These are phyloP conservation scores for Sinohyriopsis cumingii DNA, from an alignment of 2,888 invertebrate species.

Conservation along the genomic window DNA sequence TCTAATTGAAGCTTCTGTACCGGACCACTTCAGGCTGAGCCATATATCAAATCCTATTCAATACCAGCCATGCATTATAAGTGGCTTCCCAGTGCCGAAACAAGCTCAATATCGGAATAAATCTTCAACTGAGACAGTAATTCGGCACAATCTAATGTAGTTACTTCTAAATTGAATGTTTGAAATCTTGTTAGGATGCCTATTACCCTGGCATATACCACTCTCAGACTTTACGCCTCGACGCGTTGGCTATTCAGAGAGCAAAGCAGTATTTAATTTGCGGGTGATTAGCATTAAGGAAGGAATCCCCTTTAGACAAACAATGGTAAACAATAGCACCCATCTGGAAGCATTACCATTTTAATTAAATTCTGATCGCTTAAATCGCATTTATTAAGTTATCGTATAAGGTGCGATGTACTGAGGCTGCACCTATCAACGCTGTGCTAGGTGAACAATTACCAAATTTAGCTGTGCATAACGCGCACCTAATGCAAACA, in stretches of 20 bases:
- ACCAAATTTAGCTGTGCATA: too few species aligned
- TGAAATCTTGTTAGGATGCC: conserved; percentile 30
- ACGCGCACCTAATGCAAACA: too few species aligned
- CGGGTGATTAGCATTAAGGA: conserved; percentile 20
- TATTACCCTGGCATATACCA: conserved; percentile 18
- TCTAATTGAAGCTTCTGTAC: too few species aligned
- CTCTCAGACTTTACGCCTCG: too few species aligned
- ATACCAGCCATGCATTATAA: too few species aligned
- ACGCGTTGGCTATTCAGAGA: conserved; percentile 12
- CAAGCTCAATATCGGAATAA: conserved; percentile 18
- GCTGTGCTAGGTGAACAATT: too few species aligned
- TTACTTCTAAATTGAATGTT: conserved; percentile 43
- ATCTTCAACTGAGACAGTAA: conserved; percentile 19
- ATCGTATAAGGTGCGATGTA: conserved; percentile 14
- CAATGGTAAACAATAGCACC: conserved; percentile 31
- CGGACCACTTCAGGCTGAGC: too few species aligned
- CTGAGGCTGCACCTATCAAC: too few species aligned
- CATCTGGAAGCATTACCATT: conserved; percentile 45
- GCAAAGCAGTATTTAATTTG: conserved; percentile 42
- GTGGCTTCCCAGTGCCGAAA: conserved; percentile 5
- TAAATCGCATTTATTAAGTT: conserved; percentile 43
- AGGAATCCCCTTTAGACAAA: conserved; percentile 18
- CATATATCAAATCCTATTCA: too few species aligned
- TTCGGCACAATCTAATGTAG: conserved; percentile 28
- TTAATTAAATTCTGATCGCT: conserved; percentile 45